Evolutionary conservation across 2,113 vertebrate species (phyloP).

Genomic region (Tenebrosternarchus preto): DNA sequence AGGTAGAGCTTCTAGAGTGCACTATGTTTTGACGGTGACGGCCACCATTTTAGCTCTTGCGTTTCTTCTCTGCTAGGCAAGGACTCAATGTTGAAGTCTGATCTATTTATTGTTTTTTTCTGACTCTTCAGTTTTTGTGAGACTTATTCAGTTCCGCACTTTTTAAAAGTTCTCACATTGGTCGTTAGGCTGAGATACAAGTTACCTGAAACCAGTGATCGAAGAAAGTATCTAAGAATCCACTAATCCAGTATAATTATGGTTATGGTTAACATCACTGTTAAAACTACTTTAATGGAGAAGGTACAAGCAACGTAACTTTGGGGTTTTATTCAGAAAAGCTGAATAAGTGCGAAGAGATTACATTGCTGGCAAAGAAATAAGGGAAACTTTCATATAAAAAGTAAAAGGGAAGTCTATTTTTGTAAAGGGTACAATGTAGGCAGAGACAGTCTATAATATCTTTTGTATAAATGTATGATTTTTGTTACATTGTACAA

Average conservation of each 20-base stretch:
- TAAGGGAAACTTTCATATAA: constrained; percentile 16
- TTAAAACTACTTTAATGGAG: too few species aligned
- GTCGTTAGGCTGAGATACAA: too few species aligned
- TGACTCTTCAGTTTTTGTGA: constrained; percentile 46
- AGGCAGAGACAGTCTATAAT: constrained; percentile 79
- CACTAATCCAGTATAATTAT: too few species aligned
- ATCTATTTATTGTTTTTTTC: neutral
- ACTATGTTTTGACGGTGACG: constrained; percentile 56
- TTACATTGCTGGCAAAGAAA: constrained; percentile 82
- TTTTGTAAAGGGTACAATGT: constrained; percentile 59
- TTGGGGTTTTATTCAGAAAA: too few species aligned
- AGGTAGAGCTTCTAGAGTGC: constrained; percentile 27
- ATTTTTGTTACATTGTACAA: constrained; percentile 2
- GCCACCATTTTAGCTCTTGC: constrained; percentile 72
- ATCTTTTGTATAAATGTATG: constrained; percentile 54
- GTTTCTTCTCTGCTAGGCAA: constrained; percentile 56
- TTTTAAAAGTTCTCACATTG: too few species aligned
- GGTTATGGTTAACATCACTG: too few species aligned
- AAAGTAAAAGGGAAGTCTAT: constrained; percentile 62
- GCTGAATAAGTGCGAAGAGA: constrained; percentile 49
- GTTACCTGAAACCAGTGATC: too few species aligned
- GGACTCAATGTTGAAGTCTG: neutral
- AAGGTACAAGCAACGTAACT: too few species aligned
- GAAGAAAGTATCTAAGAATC: too few species aligned
- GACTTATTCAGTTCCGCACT: too few species aligned